phyloP scores from a whole-genome alignment of 2,797 vertebrate species.

The Mormyrops attenuatus region DNA sequence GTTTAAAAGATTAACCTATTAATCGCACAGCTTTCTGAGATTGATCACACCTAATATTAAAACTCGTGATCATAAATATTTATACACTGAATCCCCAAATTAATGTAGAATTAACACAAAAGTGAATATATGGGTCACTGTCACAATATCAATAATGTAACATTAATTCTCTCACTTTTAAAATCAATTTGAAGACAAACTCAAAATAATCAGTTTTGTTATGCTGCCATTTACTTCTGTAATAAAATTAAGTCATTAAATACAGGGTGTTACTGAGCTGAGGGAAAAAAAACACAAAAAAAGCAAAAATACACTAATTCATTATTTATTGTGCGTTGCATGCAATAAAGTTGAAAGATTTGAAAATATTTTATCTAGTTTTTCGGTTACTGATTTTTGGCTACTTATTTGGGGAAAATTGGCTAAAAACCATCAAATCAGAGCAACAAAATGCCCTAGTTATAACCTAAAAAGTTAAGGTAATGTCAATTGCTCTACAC shows the following conservation, averaged over 20 bases:
- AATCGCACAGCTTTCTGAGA: background rate
- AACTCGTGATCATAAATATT: background rate
- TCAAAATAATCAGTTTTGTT: background rate
- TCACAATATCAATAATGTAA: background rate
- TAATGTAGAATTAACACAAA: background rate
- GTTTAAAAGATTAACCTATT: background rate
- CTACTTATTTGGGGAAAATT: background rate
- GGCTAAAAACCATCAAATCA: background rate
- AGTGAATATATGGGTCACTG: background rate
- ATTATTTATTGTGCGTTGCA: background rate
- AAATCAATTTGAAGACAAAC: background rate
- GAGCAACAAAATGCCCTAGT: background rate
- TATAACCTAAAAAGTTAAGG: background rate
- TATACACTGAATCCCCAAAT: background rate
- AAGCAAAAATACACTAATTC: background rate
- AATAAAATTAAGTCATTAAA: background rate
- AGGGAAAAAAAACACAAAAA: background rate
- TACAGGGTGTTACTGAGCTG: background rate
- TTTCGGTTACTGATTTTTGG: background rate
- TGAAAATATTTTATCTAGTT: background rate
- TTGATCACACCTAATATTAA: background rate
- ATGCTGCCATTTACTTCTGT: no score
- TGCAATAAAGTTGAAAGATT: background rate
- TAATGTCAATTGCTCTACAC: no score
- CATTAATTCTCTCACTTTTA: background rate